Percentiles rank a stretch among this genome's conserved stretches.
Evolutionary conservation across 2,797 vertebrate species (phyloP).

Genomic region (Semotilus atromaculatus): DNA sequence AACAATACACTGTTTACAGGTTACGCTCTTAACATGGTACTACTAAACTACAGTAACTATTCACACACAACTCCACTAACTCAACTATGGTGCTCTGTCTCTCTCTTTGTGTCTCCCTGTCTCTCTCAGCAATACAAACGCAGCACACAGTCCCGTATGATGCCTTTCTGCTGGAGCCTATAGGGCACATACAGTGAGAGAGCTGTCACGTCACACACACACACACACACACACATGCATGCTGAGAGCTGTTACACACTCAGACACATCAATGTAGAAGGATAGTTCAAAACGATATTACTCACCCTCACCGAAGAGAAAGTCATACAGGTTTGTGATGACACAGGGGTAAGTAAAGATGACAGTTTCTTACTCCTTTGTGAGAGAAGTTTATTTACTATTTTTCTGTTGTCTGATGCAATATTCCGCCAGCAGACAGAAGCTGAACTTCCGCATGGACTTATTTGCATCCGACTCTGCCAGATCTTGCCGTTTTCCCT

Average conservation of each 20-base stretch:
- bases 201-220: constrained; percentile 36
- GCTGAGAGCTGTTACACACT: constrained; percentile 20
- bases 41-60: constrained; percentile 50
- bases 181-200: constrained; percentile 40
- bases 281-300: not conserved
- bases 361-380: not conserved
- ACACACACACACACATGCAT: constrained; percentile 32
- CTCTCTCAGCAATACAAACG: constrained; percentile 57
- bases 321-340: not conserved
- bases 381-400: not conserved
- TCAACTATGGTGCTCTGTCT: constrained; percentile 57
- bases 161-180: constrained; percentile 54
- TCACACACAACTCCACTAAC: constrained; percentile 34
- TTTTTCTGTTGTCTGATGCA: constrained; percentile 32
- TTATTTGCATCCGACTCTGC: constrained; percentile 9
- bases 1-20: constrained; percentile 63
- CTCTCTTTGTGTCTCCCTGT: not conserved
- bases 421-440: constrained; percentile 28
- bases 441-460: constrained; percentile 23
- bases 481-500: constrained; percentile 46
- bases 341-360: not conserved
- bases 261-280: not conserved
- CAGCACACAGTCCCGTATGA: constrained; percentile 50
- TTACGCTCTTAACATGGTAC: constrained; percentile 46
- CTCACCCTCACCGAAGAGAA: not conserved